Evolutionary conservation across 1,140 invertebrate species (phyloP), one percentile per base, ranked within the genome.

Genomic region (Daktulosphaira vitifoliae): DNA sequence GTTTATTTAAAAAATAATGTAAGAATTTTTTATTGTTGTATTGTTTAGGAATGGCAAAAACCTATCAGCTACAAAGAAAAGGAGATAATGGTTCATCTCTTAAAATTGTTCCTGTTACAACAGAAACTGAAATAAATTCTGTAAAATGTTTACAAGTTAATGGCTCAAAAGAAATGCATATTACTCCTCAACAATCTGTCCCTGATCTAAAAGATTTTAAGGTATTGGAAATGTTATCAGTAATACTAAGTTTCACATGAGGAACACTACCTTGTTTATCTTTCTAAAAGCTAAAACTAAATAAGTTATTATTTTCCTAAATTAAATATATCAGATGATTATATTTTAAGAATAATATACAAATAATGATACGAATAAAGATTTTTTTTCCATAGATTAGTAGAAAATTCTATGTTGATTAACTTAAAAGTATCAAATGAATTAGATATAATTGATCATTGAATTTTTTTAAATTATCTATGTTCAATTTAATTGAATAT

Each of bases 81-180:
- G 82, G 81, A 15, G 66, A 76, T 3, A 89, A 79, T 76, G 92
- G 92, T 4, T 80, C 81, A 0, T 84, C 82, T 68, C 78, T 91
- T 20, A 95, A 96, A 81, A 76, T 97, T 42, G 90, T 88, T 1
- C 92, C 90, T 3, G 79, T 94, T 66, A 92, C 91, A 1, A 92
- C 85, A 1, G 85, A 90, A 71, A 73, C 73, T 13, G 78, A 81
- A 39, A 64, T 77, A 2, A 95, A 93, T 75, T 75, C 82, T 66
- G 72, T 82, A 25, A 88, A 83, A 11, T 97, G 93, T 73, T 84
- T 97, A 29, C 83, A 89, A 78, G 83, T 91, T 0, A 89, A 93
- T 75, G 92, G 92, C 13, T 84, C 82, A 3, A 69, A 72, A 0
- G 80, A 85, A 1, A 71, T 76, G 50, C 73, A 75, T 22, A 81